These are phyloP conservation scores for Delichon dasypus DNA, from an alignment of 2,797 vertebrate genomes.

Conservation along the genomic window DNA sequence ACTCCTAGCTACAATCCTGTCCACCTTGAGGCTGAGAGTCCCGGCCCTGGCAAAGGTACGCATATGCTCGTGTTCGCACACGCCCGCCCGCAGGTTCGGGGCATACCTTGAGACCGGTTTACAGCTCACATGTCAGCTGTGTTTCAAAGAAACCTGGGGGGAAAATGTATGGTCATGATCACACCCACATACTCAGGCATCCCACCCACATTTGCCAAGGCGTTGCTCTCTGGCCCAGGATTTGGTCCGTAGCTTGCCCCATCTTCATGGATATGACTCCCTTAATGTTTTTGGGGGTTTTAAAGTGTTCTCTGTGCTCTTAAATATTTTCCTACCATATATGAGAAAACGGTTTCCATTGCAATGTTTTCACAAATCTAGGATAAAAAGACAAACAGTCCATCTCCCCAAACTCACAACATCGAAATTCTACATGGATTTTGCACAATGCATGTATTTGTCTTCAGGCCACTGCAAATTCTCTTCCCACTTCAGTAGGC, in stretches of 20 bases:
- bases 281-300: background rate
- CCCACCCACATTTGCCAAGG: background rate
- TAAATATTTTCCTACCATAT: background rate
- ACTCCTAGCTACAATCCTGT: background rate
- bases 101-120: background rate
- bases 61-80: background rate
- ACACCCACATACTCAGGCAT: too few species aligned
- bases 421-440: accelerated
- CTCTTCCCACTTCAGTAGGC: background rate
- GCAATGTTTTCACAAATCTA: background rate
- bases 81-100: background rate
- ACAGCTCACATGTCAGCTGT: background rate
- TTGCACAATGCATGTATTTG: background rate
- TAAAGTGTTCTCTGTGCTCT: background rate
- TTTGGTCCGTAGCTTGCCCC: accelerated
- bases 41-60: background rate
- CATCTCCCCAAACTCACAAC: background rate
- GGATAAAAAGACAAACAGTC: background rate
- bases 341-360: background rate
- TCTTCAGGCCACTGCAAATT: background rate
- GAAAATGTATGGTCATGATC: background rate
- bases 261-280: background rate
- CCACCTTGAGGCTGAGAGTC: background rate
- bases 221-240: background rate
- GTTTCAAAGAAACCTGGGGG: background rate